These are phyloP conservation scores for Gibbula magus DNA, from an alignment of 2,888 invertebrate genomes.

Conservation along the genomic window DNA sequence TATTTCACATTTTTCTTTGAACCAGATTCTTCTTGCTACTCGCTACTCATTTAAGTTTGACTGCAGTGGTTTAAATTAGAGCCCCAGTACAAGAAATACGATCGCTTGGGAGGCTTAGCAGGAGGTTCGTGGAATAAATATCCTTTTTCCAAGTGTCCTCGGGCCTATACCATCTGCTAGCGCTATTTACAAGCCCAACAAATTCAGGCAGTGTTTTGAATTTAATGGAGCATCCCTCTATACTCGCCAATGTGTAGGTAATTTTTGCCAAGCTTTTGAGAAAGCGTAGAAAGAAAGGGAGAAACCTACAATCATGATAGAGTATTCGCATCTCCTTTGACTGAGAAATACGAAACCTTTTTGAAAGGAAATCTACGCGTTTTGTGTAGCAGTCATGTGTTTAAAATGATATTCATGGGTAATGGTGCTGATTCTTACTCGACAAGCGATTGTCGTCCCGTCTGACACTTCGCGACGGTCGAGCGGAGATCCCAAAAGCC, in stretches of 20 bases:
- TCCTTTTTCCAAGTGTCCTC: not conserved
- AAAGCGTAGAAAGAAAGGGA: not conserved
- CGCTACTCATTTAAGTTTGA: not conserved
- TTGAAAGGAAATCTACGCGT: constrained; percentile 12
- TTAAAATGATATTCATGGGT: constrained; percentile 32
- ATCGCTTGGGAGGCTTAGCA: constrained; percentile 1
- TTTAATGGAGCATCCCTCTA: constrained; percentile 5
- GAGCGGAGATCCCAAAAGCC: constrained; percentile 4
- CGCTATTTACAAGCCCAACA: constrained; percentile 19
- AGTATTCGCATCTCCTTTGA: constrained; percentile 17
- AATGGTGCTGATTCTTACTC: constrained; percentile 22
- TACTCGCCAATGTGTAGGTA: not conserved
- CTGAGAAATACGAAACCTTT: constrained; percentile 26
- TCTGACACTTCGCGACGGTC: constrained; percentile 20
- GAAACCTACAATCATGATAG: constrained; percentile 20
- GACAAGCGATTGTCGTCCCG: not conserved
- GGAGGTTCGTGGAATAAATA: not conserved
- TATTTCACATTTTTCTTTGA: too few species aligned
- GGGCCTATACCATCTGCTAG: constrained; percentile 6
- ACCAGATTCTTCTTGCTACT: too few species aligned
- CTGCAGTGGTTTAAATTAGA: not conserved
- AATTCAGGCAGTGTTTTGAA: constrained; percentile 17
- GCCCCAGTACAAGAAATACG: constrained; percentile 3
- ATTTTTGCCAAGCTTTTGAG: constrained; percentile 16
- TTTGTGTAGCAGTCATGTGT: constrained; percentile 20